Percentiles rank a stretch among this genome's conserved stretches.
Conservation (phyloP, 2,113 vertebrate species). For the Zingel zingel region DNA sequence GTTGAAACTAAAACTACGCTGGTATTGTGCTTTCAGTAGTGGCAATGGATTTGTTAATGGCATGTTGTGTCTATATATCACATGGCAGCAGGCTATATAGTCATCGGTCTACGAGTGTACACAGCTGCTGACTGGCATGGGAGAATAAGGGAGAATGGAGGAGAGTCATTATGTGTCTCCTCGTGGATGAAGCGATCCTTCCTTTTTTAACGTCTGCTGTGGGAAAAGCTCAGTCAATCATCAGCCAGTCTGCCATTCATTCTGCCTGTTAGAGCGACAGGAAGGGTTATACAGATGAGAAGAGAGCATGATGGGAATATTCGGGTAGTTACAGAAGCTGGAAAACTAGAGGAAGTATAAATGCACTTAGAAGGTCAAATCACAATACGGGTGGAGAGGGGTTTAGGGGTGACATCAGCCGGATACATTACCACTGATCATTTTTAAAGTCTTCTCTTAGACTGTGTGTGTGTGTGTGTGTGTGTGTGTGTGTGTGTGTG, state of each 20-base stretch:
- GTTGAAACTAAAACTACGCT: not conserved
- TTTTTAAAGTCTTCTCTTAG: constrained; percentile 37
- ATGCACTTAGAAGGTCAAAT: constrained; percentile 49
- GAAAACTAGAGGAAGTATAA: constrained; percentile 44
- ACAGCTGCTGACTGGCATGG: constrained; percentile 57
- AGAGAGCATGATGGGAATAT: constrained; percentile 43
- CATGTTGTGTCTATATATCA: constrained; percentile 43
- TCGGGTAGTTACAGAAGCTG: constrained; percentile 17
- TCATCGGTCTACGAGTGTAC: not conserved
- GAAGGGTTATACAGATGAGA: not conserved
- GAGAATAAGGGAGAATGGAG: constrained; percentile 8
- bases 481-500: no score
- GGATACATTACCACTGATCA: constrained; percentile 44
- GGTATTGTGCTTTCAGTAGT: not conserved
- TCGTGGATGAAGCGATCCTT: constrained; percentile 37
- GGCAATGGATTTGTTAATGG: not conserved
- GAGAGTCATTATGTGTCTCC: constrained; percentile 19
- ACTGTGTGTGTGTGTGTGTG: constrained; percentile 14
- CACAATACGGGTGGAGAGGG: not conserved
- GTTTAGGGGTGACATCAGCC: constrained; percentile 59
- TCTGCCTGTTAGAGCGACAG: not conserved
- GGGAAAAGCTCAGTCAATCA: constrained; percentile 53
- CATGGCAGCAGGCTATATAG: constrained; percentile 4
- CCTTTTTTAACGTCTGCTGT: constrained; percentile 8
- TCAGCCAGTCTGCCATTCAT: constrained; percentile 22